Base-by-base conservation (phyloP, 2,888 invertebrate species). In the Pegoplata infirma region DNA sequence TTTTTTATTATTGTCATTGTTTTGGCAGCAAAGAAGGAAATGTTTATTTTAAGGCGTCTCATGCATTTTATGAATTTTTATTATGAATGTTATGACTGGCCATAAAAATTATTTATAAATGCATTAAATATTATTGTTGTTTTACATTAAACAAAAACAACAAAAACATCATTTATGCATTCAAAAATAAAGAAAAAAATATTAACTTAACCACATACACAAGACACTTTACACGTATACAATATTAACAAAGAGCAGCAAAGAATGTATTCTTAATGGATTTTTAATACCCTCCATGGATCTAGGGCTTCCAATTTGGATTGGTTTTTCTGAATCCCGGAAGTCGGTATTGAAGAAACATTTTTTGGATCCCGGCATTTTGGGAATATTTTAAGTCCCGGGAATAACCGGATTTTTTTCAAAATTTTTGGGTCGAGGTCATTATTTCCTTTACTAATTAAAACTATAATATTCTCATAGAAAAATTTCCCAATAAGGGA, bases 71-170 rank as follows among this genome's bases (percentile, higher is more conserved):
- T 64, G 58, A 40, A 73, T 59, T 64, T 78, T 69, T 68, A 68
- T 68, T 68, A 63, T 49, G 40, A 72, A 46, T 71, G 36, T 66
- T 69, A 66, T 55, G 64, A 74, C 66, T 63, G 56, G 58, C 49
- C 53, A 80, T 80, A 78, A 78, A 75, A 78, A 78, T 68, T 75
- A 77, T 80, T 77, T 72, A 75, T 67, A 80, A 80, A 80, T 77
- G 64, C 72, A 71, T 72, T 77, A 68, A 72, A 77, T 61, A 68
- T 72, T 72, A 44, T 25, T 75, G 73, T 63, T 76, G 63, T 75
- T 58, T 51, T 58, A 73, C 47, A 68, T 64, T 28, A 72, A 72
- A 68, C 46, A 73, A 56, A 76, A 77, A 47, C 73, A 73, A 73
- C 46, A 23, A 21, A 25, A 46, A 46, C 14, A 46, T n/a, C 28